phyloP scores from a whole-genome alignment of 1,140 invertebrate species.

The Hydropsyche tenuis region DNA sequence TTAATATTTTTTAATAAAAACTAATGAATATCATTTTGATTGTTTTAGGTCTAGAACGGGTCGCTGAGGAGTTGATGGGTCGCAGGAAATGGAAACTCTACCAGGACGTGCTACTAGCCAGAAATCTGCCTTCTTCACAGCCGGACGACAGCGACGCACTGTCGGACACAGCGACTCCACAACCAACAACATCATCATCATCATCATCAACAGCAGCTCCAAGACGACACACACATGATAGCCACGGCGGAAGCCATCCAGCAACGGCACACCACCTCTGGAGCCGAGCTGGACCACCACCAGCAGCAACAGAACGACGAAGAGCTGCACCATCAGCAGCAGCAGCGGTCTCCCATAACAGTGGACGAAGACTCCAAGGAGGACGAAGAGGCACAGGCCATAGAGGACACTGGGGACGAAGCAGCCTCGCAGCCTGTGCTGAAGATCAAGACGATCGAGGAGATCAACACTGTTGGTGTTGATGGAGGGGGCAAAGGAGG shows the following conservation, averaged over 20 bases:
- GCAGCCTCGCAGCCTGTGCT: conserved; percentile 28
- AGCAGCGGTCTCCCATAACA: conserved; percentile 49
- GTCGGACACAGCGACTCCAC: conserved; percentile 49
- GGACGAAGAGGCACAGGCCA: conserved; percentile 56
- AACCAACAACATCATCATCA: too few species aligned
- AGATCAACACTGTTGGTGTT: conserved; percentile 56
- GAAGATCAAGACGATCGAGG: conserved; percentile 62
- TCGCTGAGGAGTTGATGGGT: conserved; percentile 95
- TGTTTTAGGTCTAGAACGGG: conserved; percentile 87
- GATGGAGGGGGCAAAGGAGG: conserved; percentile 39
- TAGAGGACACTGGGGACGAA: conserved; percentile 54
- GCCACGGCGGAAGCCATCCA: conserved; percentile 46
- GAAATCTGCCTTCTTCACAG: conserved; percentile 64
- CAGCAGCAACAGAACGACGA: too few species aligned
- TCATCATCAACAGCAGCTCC: not conserved
- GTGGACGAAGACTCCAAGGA: conserved; percentile 54
- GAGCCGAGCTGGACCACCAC: conserved; percentile 38
- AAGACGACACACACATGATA: conserved; percentile 41
- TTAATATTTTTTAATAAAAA: too few species aligned
- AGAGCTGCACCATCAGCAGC: conserved; percentile 37
- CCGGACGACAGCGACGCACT: conserved; percentile 41
- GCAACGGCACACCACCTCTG: conserved; percentile 48
- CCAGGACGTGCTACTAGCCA: conserved; percentile 78
- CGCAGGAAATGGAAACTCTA: conserved; percentile 92
- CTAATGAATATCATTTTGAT: too few species aligned